phyloP scores from a whole-genome alignment of 2,113 vertebrate genomes.

The Dipodomys ordii region DNA sequence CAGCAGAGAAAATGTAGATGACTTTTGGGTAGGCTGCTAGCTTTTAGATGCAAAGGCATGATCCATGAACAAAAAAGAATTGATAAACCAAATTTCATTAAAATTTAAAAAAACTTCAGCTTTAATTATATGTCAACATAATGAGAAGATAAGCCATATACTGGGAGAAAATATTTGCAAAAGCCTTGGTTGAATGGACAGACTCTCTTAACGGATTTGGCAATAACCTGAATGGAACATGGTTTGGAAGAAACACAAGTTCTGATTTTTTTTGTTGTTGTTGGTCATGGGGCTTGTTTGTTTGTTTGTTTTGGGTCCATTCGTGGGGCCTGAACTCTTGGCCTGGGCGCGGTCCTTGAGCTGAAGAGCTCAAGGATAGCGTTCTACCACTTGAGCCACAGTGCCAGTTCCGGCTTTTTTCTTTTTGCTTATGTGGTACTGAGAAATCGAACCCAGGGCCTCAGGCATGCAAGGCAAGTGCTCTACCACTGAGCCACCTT shows the following conservation, averaged over 20 bases:
- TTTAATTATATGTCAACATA: background rate
- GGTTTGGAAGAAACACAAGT: conserved; percentile 50
- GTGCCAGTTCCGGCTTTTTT: no score
- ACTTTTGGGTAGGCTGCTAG: background rate
- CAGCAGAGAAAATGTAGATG: background rate
- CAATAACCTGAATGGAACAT: background rate
- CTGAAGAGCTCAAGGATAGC: no score
- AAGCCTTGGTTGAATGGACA: background rate
- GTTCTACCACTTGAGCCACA: no score
- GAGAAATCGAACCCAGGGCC: no score
- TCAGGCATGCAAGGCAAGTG: no score
- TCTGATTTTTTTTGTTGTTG: background rate
- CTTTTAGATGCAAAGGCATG: background rate
- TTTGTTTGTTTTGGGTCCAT: no score
- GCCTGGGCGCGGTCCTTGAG: no score
- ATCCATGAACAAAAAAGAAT: background rate
- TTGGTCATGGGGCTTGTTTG: no score
- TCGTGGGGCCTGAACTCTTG: no score
- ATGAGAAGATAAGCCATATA: background rate
- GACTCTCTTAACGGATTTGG: background rate
- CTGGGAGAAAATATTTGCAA: background rate
- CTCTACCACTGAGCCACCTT: no score
- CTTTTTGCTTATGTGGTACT: no score
- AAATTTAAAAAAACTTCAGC: background rate
- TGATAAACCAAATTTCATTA: background rate